Conservation (phyloP, 2,113 vertebrate genomes). For the Mobula birostris region DNA sequence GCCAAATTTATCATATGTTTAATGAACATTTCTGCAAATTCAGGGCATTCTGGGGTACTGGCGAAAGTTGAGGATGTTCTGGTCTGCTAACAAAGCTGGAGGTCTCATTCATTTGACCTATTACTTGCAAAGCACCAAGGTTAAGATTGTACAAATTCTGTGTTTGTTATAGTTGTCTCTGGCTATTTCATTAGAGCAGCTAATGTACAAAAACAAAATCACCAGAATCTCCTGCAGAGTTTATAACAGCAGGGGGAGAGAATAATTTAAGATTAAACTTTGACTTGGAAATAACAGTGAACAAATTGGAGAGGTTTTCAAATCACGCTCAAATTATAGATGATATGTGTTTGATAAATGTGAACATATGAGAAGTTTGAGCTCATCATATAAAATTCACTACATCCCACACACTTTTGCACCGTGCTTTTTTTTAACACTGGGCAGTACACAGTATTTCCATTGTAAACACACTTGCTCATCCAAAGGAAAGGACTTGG, state of each 20-base stretch:
- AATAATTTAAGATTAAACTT: background rate
- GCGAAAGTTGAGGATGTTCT: background rate
- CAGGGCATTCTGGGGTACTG: background rate
- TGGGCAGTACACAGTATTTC: background rate
- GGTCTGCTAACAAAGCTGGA: background rate
- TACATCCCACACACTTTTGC: too few relatives aligned
- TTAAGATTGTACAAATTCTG: background rate
- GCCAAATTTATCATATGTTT: background rate
- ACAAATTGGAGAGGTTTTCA: background rate
- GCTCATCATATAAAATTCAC: background rate
- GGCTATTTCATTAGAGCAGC: background rate
- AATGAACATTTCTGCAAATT: background rate
- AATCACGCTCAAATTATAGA: background rate
- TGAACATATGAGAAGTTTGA: background rate
- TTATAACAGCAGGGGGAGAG: background rate
- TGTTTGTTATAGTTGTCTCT: background rate
- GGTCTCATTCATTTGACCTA: conserved; percentile 9
- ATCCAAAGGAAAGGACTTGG: background rate
- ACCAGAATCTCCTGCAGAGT: background rate
- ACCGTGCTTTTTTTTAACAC: background rate
- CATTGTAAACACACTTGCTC: background rate
- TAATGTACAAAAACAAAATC: background rate
- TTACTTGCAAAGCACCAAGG: background rate
- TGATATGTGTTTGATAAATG: background rate
- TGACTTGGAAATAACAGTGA: background rate